phyloP scores from a whole-genome alignment of 2,888 invertebrate genomes.

The Trichogramma dendrolimi region DNA sequence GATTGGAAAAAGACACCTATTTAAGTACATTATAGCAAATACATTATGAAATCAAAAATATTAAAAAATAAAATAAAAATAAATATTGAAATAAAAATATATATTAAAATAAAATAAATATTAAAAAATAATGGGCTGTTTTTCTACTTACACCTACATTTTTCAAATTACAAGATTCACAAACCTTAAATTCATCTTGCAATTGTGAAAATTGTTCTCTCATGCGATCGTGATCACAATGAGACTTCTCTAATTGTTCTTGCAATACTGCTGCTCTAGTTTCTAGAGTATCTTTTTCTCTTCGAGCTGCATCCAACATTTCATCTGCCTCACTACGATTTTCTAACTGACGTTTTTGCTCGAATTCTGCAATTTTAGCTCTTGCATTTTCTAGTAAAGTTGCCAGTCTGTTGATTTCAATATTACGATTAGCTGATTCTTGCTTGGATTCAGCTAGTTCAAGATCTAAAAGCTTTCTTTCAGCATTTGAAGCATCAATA shows the following conservation, averaged over 20 bases:
- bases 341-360: conserved; percentile 64
- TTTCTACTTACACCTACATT: neutral
- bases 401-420: conserved; percentile 74
- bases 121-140: conserved; percentile 8
- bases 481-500: conserved; percentile 69
- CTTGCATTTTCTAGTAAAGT: conserved; percentile 80
- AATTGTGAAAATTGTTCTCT: conserved; percentile 65
- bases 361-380: conserved; percentile 71
- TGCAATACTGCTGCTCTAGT: conserved; percentile 65
- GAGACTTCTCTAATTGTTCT: conserved; percentile 66
- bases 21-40: neutral
- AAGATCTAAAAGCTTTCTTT: conserved; percentile 69
- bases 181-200: conserved; percentile 67
- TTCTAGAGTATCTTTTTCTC: conserved; percentile 71
- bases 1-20: too few relatives aligned
- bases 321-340: conserved; percentile 71
- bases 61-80: conserved; percentile 18
- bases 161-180: neutral
- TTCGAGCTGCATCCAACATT: conserved; percentile 63
- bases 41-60: neutral
- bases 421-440: conserved; percentile 69
- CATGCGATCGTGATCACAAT: conserved; percentile 65
- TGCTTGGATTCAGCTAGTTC: conserved; percentile 71
- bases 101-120: conserved; percentile 13
- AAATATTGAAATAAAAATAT: conserved; percentile 9